Evolutionary conservation across 2,797 vertebrate species (phyloP), one percentile per base, ranked within the genome.

Genomic region (Potorous gilbertii): DNA sequence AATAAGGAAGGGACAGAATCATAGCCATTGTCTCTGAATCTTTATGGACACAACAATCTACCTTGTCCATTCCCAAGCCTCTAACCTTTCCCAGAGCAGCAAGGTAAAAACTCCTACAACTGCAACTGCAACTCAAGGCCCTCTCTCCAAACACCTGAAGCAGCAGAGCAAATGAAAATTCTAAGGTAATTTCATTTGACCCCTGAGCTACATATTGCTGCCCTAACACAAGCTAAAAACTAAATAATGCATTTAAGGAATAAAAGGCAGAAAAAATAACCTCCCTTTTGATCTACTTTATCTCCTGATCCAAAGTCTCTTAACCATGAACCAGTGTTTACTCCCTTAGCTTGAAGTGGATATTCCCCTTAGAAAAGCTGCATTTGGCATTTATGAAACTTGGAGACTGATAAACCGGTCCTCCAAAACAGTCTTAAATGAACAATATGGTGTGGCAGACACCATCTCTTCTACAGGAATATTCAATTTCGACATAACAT

Each of bases 361-460:
- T 92, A 93, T 91, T 91, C 97, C 50, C 91, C 95, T 93, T 93
- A 90, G 54, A 97, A 97, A 98, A 97, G 92, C 92, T 94, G 92
- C 90, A 59, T 96, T 98, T 96, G 95, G 95, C 6, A 56, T 93
- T 95, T 59, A 90, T 96, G 96, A 96, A 94, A 28, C 92, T 98
- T 93, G 74, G 31, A 94, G 96, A 97, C 96, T 97, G 95, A 90
- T 98, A 55, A 96, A 93, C 66, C 95, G 90, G 59, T 97, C 97
- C 98, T 98, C 95, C 96, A 95, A 96, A 95, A 96, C 95, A 98
- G 74, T 87, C 91, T 97, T 96, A 95, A 74, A 95, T 97, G 97
- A 97, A 94, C 96, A 97, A 94, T 97, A 98, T 96, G 94, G 97
- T 97, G 96, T 94, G 94, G 93, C 96, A 87, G 29, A 4, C 96